phyloP scores from a whole-genome alignment of 1,140 invertebrate species.

The Stenopsyche tienmushanensis region DNA sequence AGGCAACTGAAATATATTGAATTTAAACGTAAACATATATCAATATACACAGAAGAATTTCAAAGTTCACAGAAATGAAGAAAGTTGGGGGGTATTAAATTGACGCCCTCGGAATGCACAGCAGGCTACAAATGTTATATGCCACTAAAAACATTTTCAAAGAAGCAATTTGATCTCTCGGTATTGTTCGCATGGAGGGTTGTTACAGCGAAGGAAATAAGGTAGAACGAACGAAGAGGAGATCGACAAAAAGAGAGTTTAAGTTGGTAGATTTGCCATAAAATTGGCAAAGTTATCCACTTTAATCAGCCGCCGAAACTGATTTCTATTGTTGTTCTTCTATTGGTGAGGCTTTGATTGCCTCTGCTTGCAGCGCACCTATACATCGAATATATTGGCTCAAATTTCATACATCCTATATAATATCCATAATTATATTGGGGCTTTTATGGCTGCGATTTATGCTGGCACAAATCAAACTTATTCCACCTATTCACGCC shows the following conservation, averaged over 20 bases:
- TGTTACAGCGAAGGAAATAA: conserved; percentile 3
- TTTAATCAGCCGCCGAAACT: conserved; percentile 27
- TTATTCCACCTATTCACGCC: too few relatives aligned
- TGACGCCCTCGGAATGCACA: too few relatives aligned
- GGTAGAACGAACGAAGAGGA: neutral
- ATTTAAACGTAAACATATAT: too few relatives aligned
- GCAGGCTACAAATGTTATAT: neutral
- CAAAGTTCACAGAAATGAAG: too few relatives aligned
- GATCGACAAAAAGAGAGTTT: conserved; percentile 14
- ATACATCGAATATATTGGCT: neutral
- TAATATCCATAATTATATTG: neutral
- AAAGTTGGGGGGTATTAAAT: too few relatives aligned
- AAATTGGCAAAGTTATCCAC: conserved; percentile 32
- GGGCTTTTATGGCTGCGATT: too few relatives aligned
- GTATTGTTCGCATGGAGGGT: conserved; percentile 3
- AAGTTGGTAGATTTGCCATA: conserved; percentile 25
- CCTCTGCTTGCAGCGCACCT: neutral
- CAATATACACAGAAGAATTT: too few relatives aligned
- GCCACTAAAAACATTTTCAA: neutral
- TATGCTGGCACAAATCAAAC: too few relatives aligned
- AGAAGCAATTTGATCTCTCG: conserved; percentile 5
- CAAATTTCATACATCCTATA: neutral
- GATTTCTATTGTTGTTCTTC: conserved; percentile 22
- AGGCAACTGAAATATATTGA: too few relatives aligned
- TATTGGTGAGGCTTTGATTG: neutral